Evolutionary conservation across 2,888 invertebrate species (phyloP), one percentile per base, ranked within the genome.

Genomic region (Leptothorax acervorum): DNA sequence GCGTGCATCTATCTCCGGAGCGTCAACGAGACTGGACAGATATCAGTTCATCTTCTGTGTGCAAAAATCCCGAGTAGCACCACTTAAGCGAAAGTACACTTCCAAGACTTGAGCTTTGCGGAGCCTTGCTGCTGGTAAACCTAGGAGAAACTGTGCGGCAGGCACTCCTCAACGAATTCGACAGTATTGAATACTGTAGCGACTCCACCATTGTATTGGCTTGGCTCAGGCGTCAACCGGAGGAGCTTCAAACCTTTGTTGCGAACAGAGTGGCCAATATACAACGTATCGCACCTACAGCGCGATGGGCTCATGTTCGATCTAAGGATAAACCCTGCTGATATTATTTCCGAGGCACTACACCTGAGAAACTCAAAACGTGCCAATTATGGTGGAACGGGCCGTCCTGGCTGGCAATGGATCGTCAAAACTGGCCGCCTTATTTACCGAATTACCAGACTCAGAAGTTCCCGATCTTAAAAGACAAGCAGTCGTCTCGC

Each of bases 361-460:
- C 18, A 1, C 35, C 35, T 3, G 4, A 31, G 11, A 15, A 1
- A 1, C 23, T 65, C 1, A 23, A 42, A 6, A 5, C n/a, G 0
- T 12, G 1, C 1, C 8, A 11, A 8, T 12, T 65, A 1, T 65
- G 23, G 12, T 65, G 65, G 42, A 6, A 9, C 0, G 42, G 42
- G 12, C 42, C 65, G 11, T 0, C 35, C 4, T 63, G 42, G 42
- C 0, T 65, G 11, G 0, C 6, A 0, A 23, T 12, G 4, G 63
- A n/a, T 3, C 11, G 35, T 8, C 18, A 2, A 2, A 0, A 4
- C 0, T 63, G n/a, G 39, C 39, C 3, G 2, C 12, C 2, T 1
- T 1, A 31, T 42, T 23, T 2, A 6, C 0, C 6, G 39, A 31
- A 31, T 8, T 39, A 8, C 6, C 12, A 9, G 23, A 57, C 0